phyloP scores from a whole-genome alignment of 2,797 vertebrate genomes.

The Malacoctenus gilli region DNA sequence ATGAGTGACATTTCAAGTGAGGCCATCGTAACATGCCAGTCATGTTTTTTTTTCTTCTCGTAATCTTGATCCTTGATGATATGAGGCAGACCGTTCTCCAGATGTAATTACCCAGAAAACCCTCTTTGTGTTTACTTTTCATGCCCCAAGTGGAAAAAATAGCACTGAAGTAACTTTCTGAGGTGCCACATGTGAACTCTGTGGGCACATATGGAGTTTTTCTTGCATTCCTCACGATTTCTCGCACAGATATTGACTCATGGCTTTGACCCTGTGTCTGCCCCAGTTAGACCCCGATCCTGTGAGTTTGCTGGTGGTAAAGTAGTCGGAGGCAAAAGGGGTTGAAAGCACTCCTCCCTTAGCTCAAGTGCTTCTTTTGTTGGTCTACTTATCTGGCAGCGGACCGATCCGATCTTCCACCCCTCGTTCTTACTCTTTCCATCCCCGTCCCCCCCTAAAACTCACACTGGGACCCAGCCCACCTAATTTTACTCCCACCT shows the following conservation, averaged over 20 bases:
- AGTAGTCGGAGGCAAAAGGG: slow-evolving; percentile 51
- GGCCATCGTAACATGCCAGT: too few relatives aligned
- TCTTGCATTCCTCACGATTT: slow-evolving; percentile 51
- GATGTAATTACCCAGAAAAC: slow-evolving; percentile 42
- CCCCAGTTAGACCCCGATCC: slow-evolving; percentile 38
- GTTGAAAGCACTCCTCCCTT: slow-evolving; percentile 48
- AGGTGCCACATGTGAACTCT: slow-evolving; percentile 36
- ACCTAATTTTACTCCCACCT: slow-evolving; percentile 58
- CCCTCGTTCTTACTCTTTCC: slow-evolving; percentile 46
- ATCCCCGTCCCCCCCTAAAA: slow-evolving; percentile 28
- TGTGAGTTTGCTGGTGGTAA: slow-evolving; percentile 26
- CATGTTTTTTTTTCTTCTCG: too few relatives aligned
- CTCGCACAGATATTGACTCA: slow-evolving; percentile 59
- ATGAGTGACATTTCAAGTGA: too few relatives aligned
- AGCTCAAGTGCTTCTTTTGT: slow-evolving; percentile 51
- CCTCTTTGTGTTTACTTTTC: slow-evolving; percentile 43
- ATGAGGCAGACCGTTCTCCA: slow-evolving; percentile 39
- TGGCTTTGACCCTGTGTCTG: slow-evolving; percentile 54
- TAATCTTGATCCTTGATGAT: slow-evolving; percentile 47
- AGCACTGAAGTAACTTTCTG: slow-evolving; percentile 21
- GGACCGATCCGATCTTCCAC: slow-evolving; percentile 49
- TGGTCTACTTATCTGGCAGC: slow-evolving; percentile 44
- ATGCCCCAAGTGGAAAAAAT: slow-evolving; percentile 39
- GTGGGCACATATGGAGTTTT: slow-evolving; percentile 36
- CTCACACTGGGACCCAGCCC: slow-evolving; percentile 50